Evolutionary conservation across 2,113 vertebrate species (phyloP).

Genomic region (Fregetta grallaria): DNA sequence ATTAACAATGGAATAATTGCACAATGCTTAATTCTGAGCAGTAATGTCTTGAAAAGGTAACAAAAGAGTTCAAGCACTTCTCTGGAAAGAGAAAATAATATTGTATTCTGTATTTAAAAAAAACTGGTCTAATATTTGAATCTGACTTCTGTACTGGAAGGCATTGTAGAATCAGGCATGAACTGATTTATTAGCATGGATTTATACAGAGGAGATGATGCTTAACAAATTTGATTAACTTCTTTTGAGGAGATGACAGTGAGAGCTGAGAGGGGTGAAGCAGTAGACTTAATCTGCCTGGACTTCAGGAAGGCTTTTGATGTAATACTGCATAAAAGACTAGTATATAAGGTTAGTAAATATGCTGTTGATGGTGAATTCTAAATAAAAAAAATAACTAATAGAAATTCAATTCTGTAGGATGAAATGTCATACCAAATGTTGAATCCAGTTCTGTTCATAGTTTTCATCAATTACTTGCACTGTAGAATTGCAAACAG

Average conservation of each 20-base stretch:
- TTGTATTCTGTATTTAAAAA: slow-evolving; percentile 30
- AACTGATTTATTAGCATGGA: slow-evolving; percentile 67
- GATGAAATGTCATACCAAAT: slow-evolving; percentile 59
- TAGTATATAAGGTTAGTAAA: slow-evolving; percentile 74
- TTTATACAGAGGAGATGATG: slow-evolving; percentile 66
- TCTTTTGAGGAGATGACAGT: slow-evolving; percentile 73
- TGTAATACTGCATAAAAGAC: slow-evolving; percentile 72
- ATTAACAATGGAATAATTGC: slow-evolving; percentile 12
- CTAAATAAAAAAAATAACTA: slow-evolving; percentile 33
- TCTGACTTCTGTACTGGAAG: slow-evolving; percentile 58
- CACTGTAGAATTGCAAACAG: slow-evolving; percentile 32
- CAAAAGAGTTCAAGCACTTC: slow-evolving; percentile 6
- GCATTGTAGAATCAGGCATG: slow-evolving; percentile 59
- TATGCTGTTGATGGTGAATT: slow-evolving; percentile 67
- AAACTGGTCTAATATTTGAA: slow-evolving; percentile 49
- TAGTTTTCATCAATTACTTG: slow-evolving; percentile 22
- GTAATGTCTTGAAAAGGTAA: slow-evolving; percentile 28
- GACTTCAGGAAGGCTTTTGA: slow-evolving; percentile 73
- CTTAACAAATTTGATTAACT: slow-evolving; percentile 73
- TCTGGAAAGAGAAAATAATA: slow-evolving; percentile 29
- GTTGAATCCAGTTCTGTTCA: slow-evolving; percentile 60
- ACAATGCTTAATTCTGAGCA: slow-evolving; percentile 35
- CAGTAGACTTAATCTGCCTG: slow-evolving; percentile 73
- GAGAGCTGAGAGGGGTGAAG: slow-evolving; percentile 72
- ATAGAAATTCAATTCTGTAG: slow-evolving; percentile 50